phyloP scores from a whole-genome alignment of 2,888 invertebrate species.

The Teinopalpus imperialis region DNA sequence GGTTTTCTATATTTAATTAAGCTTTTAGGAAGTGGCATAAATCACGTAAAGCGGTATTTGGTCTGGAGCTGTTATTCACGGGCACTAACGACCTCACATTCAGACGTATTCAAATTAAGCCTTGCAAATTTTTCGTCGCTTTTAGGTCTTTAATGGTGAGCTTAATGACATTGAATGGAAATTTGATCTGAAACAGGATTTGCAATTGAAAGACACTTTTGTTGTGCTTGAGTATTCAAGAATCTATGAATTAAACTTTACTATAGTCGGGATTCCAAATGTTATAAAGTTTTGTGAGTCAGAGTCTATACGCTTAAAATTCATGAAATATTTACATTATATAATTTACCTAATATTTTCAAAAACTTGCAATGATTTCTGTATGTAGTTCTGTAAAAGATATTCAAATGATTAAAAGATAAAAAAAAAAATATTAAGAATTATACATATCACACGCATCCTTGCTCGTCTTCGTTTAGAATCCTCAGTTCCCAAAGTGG shows the following conservation, averaged over 20 bases:
- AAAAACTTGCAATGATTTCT: too few species aligned
- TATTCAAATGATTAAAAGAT: too few species aligned
- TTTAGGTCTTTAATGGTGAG: slow-evolving; percentile 15
- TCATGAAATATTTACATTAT: too few species aligned
- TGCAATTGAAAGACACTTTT: slow-evolving; percentile 19
- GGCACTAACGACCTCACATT: slow-evolving; percentile 23
- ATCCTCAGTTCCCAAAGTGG: too few species aligned
- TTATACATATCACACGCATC: too few species aligned
- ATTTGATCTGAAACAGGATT: slow-evolving; percentile 25
- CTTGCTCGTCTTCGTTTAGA: too few species aligned
- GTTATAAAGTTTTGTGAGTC: too few species aligned
- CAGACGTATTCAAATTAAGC: slow-evolving; percentile 25
- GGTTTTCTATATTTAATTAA: slow-evolving; percentile 16
- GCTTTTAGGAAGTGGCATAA: slow-evolving; percentile 15
- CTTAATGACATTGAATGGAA: slow-evolving; percentile 25
- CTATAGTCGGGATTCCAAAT: too few species aligned
- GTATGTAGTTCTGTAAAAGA: too few species aligned
- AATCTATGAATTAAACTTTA: not conserved
- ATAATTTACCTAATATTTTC: too few species aligned
- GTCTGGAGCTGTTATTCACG: slow-evolving; percentile 5
- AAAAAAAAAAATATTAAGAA: too few species aligned
- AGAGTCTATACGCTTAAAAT: too few species aligned
- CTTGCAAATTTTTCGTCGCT: slow-evolving; percentile 23
- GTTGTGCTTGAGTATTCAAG: not conserved
- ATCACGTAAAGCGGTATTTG: slow-evolving; percentile 14